Base-by-base conservation (phyloP, 2,888 invertebrate species). In the Eristalis arbustorum region DNA sequence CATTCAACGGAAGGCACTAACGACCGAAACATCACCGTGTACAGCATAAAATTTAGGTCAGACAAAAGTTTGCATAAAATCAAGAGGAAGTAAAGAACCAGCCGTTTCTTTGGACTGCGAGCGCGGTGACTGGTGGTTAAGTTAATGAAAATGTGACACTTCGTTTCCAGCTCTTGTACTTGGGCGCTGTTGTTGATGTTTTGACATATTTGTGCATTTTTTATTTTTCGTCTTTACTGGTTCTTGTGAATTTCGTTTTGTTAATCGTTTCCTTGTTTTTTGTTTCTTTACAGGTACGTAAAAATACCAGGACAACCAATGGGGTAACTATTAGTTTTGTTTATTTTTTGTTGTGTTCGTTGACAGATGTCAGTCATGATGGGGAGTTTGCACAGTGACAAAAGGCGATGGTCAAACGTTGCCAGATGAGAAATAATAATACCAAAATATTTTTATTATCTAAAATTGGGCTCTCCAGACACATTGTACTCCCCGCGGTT, bases 291-390 rank as follows among this genome's bases (percentile, higher is more conserved):
- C 77, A 85, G 85, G 85, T 85, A 85, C 82, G 85, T 85, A 82
- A 85, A 85, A 85, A 82, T 85, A 85, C 82, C 82, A 68, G 85
- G 73, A 76, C 85, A 82, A 34, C 22, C 69, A 56, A 14, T 81
- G 77, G 81, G 85, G 85, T 85, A 85, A 85, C 82, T 85, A 85
- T 71, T 40, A 11, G 2, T 11, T 79, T 66, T 71, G 34, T 73
- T 69, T 78, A 67, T n/a, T 11, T 76, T 80, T 42, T 72, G 34
- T 37, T 67, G n/a, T 11, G 31, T n/a, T 2, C n/a, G 25, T 62
- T 28, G n/a, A 42, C 37, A 37, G 37, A 13, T 37, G 13, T 37
- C 37, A 13, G 37, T 37, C 37, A 37, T 0, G 37, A 37, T 37
- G 37, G 37, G 11, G 37, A 5, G 37, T 37, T 37, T 37, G 37